phyloP scores from a whole-genome alignment of 2,888 invertebrate species.

The Metellina segmentata region DNA sequence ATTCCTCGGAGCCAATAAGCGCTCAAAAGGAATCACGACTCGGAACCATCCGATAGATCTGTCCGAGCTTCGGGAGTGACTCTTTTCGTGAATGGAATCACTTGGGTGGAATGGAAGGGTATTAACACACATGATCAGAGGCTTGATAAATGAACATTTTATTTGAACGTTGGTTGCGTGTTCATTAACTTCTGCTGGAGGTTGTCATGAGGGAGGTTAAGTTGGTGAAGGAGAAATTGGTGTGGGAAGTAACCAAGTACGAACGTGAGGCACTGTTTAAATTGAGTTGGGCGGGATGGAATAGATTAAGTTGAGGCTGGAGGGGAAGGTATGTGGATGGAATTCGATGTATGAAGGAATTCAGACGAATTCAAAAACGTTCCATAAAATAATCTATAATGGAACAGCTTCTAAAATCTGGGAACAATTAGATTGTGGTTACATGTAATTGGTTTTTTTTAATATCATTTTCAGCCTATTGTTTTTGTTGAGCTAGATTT shows the following conservation, averaged over 20 bases:
- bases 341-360: too few relatives aligned
- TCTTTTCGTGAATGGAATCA: constrained; percentile 40
- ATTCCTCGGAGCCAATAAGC: constrained; percentile 57
- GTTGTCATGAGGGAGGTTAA: not conserved
- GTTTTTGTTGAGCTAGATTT: too few relatives aligned
- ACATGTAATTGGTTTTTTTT: too few relatives aligned
- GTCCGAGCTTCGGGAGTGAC: constrained; percentile 2
- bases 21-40: constrained; percentile 59
- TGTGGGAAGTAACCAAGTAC: not conserved
- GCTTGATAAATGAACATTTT: constrained; percentile 28
- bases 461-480: too few relatives aligned
- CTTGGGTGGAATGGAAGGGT: constrained; percentile 50
- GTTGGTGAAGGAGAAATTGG: not conserved
- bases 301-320: too few relatives aligned
- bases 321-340: too few relatives aligned
- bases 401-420: too few relatives aligned
- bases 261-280: not conserved
- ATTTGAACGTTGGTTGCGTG: constrained; percentile 39
- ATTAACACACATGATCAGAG: constrained; percentile 42
- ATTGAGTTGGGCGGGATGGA: too few relatives aligned
- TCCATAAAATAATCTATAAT: too few relatives aligned
- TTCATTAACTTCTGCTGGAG: constrained; percentile 23
- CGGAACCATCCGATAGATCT: constrained; percentile 15
- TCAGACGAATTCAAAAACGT: too few relatives aligned
- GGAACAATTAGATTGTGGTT: too few relatives aligned